Base-by-base conservation (phyloP, 2,888 invertebrate genomes). In the Drosophila kanekoi region DNA sequence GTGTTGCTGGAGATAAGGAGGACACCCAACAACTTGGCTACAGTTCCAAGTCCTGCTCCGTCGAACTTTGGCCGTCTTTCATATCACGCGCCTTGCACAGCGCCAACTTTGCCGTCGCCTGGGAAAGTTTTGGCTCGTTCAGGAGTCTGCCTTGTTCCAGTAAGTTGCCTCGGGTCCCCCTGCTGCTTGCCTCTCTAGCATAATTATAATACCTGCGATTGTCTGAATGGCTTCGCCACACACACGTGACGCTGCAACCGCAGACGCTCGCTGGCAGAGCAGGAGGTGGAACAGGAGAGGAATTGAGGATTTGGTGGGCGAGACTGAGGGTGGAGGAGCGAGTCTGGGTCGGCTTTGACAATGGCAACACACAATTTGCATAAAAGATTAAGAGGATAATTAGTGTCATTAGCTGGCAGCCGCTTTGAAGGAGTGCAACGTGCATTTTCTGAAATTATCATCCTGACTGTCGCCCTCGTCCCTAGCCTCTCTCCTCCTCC, bases 381-480 rank as follows among this genome's bases (percentile, higher is more conserved):
- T 83, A 77, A 74, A 69, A 87, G 88, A 83, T 83, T 87, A 83
- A 79, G 80, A 74, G 79, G 77, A 79, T 85, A 87, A 87, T 83
- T 83, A 83, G 88, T 82, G 83, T 85, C 83, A 87, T 83, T 85
- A 87, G 88, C 65, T 72, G 73, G 69, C 49, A 61, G 63, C 45
- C 61, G 53, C 58, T 66, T 49, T 65, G 38, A 52, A 53, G 54
- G 49, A 69, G 49, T 73, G 76, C 76, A 77, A 49, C 37, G 57
- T 63, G 77, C 66, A 66, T 61, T 65, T 44, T 18, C 32, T 32
- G 37, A 45, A 64, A 45, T 59, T 64, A 41, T 61, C 40, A 28
- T 44, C 23, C 3, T 33, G 11, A 10, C 5, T 28, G 47, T n/a
- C 4, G 11, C 35, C 1, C 13, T 32, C 13, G 37, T 37, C 10